Base-by-base conservation (phyloP, 2,113 vertebrate species). In the Nycticryphes semicollaris region DNA sequence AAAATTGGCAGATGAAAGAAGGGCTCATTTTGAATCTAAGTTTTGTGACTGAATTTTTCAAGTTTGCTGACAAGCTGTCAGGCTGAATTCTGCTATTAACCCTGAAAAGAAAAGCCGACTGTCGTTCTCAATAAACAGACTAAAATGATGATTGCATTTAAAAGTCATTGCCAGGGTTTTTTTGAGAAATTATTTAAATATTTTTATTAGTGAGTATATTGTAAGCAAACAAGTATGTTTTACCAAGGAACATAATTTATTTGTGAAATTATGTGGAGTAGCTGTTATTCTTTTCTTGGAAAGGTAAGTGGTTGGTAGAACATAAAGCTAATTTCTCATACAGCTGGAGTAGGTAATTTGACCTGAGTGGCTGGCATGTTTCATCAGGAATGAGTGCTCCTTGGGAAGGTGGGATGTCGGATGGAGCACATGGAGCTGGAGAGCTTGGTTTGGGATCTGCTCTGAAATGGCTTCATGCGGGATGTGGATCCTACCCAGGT, bases 1-100 rank as follows among this genome's bases (percentile, higher is more conserved):
- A 69, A 96, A 97, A 97, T 94, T 90, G 93, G 89, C 97, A 98
- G 98, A 98, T 98, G 96, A 98, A 99, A 98, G 98, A 73, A 93
- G 57, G 83, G 92, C 96, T 98, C 98, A 80, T 97, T 96, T 90
- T 73, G 92, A 98, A 98, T 98, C 96, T 35, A 94, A 96, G 97
- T 98, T 97, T 98, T 95, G 97, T 97, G 97, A 97, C 95, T 89
- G 98, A 98, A 97, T 98, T 92, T 97, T 96, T 98, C 97, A 97
- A 97, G 98, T 98, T 98, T 98, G 95, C 98, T 98, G 98, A 98
- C 98, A 98, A 97, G 93, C 98, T 98, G 97, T 98, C 98, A 98
- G 97, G 76, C 98, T 97, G 96, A 97, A 98, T 98, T 98, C 97
- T 96, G 95, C 96, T 96, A 83, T 97, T 94, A 98, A 95, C 96